A percentile compares a stretch with the other conserved stretches of the same genome.
These are phyloP conservation scores for Entomobrya multifasciata DNA, from an alignment of 2,888 invertebrate species.

Conservation along the genomic window DNA sequence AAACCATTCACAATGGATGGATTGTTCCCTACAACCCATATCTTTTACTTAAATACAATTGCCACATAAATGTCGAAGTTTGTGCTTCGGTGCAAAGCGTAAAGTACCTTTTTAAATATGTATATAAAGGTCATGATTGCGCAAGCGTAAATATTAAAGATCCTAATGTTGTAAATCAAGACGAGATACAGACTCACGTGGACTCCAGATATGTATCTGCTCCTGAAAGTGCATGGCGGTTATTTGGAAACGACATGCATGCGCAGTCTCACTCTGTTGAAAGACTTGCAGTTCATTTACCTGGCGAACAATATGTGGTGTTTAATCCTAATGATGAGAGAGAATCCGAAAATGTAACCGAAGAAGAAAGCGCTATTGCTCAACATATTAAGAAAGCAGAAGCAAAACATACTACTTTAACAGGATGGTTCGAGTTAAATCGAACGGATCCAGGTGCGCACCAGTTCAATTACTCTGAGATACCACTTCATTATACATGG, in stretches of 20 bases:
- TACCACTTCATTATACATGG: conserved; percentile 74
- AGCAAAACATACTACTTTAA: conserved; percentile 72
- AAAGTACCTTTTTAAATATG: conserved; percentile 79
- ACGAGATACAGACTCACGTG: conserved; percentile 80
- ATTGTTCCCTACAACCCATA: too few species aligned
- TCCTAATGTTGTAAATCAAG: background rate
- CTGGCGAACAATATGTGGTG: conserved; percentile 75
- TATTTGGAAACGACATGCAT: conserved; percentile 80
- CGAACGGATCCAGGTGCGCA: conserved; percentile 64
- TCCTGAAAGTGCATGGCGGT: conserved; percentile 80
- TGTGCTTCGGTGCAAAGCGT: conserved; percentile 67
- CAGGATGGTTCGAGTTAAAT: conserved; percentile 79
- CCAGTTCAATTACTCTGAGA: conserved; percentile 75
- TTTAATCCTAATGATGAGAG: conserved; percentile 70
- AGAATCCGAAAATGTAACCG: conserved; percentile 15
- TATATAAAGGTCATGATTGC: too few species aligned
- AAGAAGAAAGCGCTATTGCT: conserved; percentile 38
- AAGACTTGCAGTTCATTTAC: conserved; percentile 81
- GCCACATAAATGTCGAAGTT: conserved; percentile 81
- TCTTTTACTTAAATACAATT: conserved; percentile 80
- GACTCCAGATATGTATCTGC: conserved; percentile 80
- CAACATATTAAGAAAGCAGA: conserved; percentile 64
- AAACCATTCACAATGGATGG: conserved; percentile 80
- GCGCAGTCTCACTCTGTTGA: conserved; percentile 80
- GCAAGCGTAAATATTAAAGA: conserved; percentile 23